Evolutionary conservation across 2,797 vertebrate genomes (phyloP).

Genomic region (Balearica regulorum): DNA sequence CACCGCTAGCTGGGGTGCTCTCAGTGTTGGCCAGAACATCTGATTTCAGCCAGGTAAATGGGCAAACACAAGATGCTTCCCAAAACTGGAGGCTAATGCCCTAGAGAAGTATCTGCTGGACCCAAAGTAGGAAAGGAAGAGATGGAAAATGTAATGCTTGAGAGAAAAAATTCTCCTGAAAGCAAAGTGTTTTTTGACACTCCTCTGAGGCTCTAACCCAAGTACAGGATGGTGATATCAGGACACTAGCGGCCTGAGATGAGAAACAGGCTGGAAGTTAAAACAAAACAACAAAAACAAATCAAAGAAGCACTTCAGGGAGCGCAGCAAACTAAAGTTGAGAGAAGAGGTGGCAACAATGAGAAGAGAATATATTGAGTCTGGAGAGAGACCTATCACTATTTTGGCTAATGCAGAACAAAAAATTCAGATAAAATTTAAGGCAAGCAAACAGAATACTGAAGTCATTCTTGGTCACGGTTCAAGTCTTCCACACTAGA

Average conservation of each 20-base stretch:
- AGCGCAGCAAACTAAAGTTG: not conserved
- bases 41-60: not conserved
- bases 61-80: not conserved
- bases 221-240: not conserved
- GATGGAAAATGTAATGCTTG: not conserved
- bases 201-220: not conserved
- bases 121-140: not conserved
- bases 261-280: not conserved
- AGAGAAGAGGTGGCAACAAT: not conserved
- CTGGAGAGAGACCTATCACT: not conserved
- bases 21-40: not conserved
- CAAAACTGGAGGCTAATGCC: not conserved
- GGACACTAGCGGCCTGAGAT: not conserved
- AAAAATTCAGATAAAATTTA: constrained; percentile 11
- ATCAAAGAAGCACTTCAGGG: not conserved
- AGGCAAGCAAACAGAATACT: not conserved
- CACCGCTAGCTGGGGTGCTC: not conserved
- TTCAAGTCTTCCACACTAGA: not conserved
- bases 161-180: not conserved
- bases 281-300: not conserved
- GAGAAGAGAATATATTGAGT: not conserved
- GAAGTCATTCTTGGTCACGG: not conserved
- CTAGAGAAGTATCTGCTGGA: not conserved
- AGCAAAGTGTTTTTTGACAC: not conserved
- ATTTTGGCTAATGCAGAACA: not conserved